Evolutionary conservation across 2,888 invertebrate genomes (phyloP), one percentile per base, ranked within the genome.

Genomic region (Steinernema carpocapsae): DNA sequence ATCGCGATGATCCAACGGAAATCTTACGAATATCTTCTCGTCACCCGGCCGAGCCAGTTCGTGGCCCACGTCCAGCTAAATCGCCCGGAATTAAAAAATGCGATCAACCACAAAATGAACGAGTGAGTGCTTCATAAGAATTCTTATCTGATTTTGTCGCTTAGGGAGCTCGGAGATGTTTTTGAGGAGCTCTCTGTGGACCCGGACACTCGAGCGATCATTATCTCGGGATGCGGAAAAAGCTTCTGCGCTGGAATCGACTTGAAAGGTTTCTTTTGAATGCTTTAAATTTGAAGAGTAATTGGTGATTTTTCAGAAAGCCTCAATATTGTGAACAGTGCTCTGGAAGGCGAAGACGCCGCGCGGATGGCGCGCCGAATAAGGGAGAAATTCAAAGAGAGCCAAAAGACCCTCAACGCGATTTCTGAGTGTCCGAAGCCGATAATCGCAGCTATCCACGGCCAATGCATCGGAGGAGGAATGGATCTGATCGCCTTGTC

Each of bases 391-490:
- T 64, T 64, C 37, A 22, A 26, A 1, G 64, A 64, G 64, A 64
- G 3, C 17, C 64, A 64, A 32, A 64, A 64, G 37, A 64, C 64
- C 2, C 29, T 29, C 64, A 64, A 64, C 32, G 19, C 32, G 32
- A 64, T 64, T 29, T 29, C 64, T 29, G 73, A 92, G 88, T 97
- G 97, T 86, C 90, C 91, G 1, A 97, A 97, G 88, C 97, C 97
- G 0, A 93, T 97, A 0, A 92, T 97, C 74, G 91, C 92, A 4
- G 94, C 95, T 0, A 89, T 95, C 0, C 96, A 97, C 88, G 92
- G 91, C 73, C 92, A 92, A 0, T 97, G 97, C 87, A 91, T 97
- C 73, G 99, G 99, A 0, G 96, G 92, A 0, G 97, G 94, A 0
- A 91, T 96, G 0, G 93, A 95, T 88, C 89, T 97, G 77, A 92